Conservation (phyloP, 2,797 vertebrate species). For the Clarias pachynema region DNA sequence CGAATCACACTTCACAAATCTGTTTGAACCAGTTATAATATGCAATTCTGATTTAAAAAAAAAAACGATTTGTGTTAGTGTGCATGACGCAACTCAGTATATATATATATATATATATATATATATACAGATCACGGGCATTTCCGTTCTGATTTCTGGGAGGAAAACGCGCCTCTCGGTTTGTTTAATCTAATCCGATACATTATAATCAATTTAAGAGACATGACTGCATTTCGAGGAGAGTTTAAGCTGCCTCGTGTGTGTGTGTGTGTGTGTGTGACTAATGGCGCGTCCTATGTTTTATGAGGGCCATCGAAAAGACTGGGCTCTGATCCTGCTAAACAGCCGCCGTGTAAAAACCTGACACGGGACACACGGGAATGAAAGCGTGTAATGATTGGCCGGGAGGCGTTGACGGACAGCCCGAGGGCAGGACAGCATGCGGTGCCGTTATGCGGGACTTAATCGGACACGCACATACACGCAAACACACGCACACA, state of each 20-base stretch:
- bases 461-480: constrained; percentile 15
- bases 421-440: constrained; percentile 55
- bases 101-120: neutral
- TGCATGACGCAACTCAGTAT: neutral
- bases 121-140: neutral
- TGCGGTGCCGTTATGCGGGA: constrained; percentile 50
- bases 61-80: too few relatives aligned
- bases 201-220: neutral
- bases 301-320: constrained; percentile 35
- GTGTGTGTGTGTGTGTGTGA: neutral
- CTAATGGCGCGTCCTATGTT: constrained; percentile 30
- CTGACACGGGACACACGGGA: constrained; percentile 49
- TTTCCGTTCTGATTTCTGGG: neutral
- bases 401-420: constrained; percentile 55
- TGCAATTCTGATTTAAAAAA: neutral
- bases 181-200: neutral
- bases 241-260: neutral
- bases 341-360: constrained; percentile 48
- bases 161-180: neutral
- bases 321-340: constrained; percentile 49
- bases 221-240: neutral
- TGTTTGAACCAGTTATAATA: neutral
- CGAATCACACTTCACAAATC: neutral
- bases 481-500: neutral
- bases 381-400: constrained; percentile 56